Base-by-base conservation (phyloP, 2,888 invertebrate species). In the Holacanthella duospinosa region DNA sequence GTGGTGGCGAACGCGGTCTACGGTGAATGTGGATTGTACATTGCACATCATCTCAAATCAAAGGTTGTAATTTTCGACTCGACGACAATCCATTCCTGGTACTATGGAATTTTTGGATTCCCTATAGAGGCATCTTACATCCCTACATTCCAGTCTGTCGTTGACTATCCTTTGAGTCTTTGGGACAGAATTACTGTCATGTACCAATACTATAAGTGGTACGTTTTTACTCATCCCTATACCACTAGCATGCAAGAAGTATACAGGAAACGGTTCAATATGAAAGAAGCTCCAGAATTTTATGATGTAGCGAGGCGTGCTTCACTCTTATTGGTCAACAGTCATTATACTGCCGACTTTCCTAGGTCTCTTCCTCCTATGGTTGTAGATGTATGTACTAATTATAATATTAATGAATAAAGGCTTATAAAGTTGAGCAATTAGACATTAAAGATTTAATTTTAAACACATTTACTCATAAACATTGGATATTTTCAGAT, bases 261-360 rank as follows among this genome's bases (percentile, higher is more conserved):
- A 57, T 19, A 60, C 43, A 56, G 53, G 27, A 29, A 60, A 24
- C 29, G 43, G 3, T 60, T 64, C 28, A 25, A 55, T 19, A n/a
- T 59, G 27, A 26, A 27, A 26, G 28, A 6, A 19, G 2, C 65
- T 9, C 71, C 66, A 2, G 16, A 57, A 16, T 61, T 64, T 26
- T 27, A 62, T 1, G 62, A 64, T 0, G 24, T 63, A 16, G 62
- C 64, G 16, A 55, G 62, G 24, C 59, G 60, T 54, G 60, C 67
- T 0, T 68, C 68, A 58, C n/a, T 71, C 1, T 63, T 71, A 9
- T 43, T 71, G 6, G 29, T 68, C 28, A 71, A 71, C 61, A 60
- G 67, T 0, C 69, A 70, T 60, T 43, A 36, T 1, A 56, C 69
- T 0, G 54, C 63, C 1, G 71, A 71, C 27, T 70, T 69, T 62